Conservation (phyloP, 2,113 vertebrate species). For the Hippopotamus amphibius region DNA sequence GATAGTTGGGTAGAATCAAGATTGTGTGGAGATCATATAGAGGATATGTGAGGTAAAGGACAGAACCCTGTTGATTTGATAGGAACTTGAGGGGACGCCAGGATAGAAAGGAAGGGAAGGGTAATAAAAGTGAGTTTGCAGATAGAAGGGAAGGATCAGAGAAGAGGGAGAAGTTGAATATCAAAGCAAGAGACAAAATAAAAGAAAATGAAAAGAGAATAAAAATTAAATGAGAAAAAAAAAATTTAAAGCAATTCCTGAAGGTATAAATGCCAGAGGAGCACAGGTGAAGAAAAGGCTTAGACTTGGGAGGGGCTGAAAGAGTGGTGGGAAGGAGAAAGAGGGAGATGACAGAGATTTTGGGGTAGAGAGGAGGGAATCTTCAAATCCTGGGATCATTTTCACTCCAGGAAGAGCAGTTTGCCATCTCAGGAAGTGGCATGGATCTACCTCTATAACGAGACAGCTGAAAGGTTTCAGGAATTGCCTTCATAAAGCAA, state of each 20-base stretch:
- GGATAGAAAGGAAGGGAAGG: background rate
- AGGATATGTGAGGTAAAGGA: background rate
- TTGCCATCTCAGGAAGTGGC: constrained; percentile 15
- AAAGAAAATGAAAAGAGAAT: background rate
- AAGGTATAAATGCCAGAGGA: background rate
- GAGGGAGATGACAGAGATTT: background rate
- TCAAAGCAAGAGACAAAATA: constrained; percentile 1
- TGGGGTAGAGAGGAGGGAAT: background rate
- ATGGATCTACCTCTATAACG: background rate
- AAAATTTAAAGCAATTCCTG: background rate
- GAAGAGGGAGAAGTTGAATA: background rate
- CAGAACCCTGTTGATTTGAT: background rate
- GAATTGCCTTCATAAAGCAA: background rate
- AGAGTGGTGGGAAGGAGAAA: background rate
- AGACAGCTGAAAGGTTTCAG: background rate
- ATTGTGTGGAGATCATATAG: background rate
- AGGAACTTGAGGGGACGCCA: background rate
- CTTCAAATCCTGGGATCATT: background rate
- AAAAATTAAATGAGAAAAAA: background rate
- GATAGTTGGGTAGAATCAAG: background rate
- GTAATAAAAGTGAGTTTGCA: background rate
- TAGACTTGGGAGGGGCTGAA: background rate
- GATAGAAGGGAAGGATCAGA: background rate
- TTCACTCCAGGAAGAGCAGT: background rate
- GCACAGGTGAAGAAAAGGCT: background rate